Percentiles rank a stretch among this genome's conserved stretches.
phyloP scores from a whole-genome alignment of 2,797 vertebrate genomes.

The Karalla daura region DNA sequence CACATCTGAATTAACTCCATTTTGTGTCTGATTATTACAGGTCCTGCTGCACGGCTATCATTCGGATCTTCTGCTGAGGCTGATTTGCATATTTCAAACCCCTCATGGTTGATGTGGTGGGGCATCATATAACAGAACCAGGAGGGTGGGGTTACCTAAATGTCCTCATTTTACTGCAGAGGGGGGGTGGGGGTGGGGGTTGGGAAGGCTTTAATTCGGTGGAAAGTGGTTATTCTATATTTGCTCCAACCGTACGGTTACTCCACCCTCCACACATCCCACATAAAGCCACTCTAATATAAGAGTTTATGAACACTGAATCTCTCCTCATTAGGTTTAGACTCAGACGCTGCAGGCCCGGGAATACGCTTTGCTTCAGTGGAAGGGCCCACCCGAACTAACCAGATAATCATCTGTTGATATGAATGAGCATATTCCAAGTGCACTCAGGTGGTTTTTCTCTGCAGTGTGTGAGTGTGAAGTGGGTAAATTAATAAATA shows the following conservation, averaged over 20 bases:
- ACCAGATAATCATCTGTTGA: constrained; percentile 51
- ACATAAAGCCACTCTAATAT: constrained; percentile 73
- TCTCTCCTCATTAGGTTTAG: constrained; percentile 55
- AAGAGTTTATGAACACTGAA: constrained; percentile 65
- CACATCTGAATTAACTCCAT: constrained; percentile 51
- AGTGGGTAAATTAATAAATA: constrained; percentile 4
- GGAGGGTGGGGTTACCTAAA: constrained; percentile 76
- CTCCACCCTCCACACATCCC: constrained; percentile 81
- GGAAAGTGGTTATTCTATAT: constrained; percentile 84
- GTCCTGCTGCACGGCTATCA: constrained; percentile 16
- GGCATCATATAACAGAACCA: constrained; percentile 60
- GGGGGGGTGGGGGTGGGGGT: constrained; percentile 64
- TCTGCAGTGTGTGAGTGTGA: neutral
- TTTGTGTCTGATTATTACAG: constrained; percentile 50
- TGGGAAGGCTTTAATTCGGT: constrained; percentile 74
- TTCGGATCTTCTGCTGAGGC: constrained; percentile 22
- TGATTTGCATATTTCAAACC: constrained; percentile 63
- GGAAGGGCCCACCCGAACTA: constrained; percentile 30
- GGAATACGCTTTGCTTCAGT: constrained; percentile 36
- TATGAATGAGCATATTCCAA: constrained; percentile 17
- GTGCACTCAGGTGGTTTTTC: constrained; percentile 11
- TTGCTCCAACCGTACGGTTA: constrained; percentile 76
- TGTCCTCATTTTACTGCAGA: constrained; percentile 69
- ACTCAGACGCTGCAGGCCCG: constrained; percentile 38
- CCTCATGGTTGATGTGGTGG: constrained; percentile 74